phyloP scores from a whole-genome alignment of 2,888 invertebrate genomes.

The Phaonia tiefii region DNA sequence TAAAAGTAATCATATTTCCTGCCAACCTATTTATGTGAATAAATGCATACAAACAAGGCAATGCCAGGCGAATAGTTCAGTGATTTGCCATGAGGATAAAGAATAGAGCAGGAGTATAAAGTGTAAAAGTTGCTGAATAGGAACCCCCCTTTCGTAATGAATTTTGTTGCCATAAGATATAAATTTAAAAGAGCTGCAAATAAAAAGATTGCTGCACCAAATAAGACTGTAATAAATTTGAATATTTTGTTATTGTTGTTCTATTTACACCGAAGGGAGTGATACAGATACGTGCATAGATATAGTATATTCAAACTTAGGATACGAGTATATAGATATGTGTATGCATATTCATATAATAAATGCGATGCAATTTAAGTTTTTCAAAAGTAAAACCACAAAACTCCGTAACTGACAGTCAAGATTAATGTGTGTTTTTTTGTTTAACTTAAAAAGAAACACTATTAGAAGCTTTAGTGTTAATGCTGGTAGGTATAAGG shows the following conservation, averaged over 20 bases:
- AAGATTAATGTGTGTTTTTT: constrained; percentile 29
- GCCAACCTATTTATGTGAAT: constrained; percentile 16
- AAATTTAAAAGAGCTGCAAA: constrained; percentile 19
- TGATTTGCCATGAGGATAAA: not conserved
- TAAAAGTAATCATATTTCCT: constrained; percentile 34
- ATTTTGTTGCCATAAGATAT: not conserved
- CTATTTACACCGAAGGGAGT: constrained; percentile 14
- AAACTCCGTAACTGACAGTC: constrained; percentile 16
- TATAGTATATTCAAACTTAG: not conserved
- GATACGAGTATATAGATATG: not conserved
- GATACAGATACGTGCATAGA: not conserved
- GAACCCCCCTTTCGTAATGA: not conserved
- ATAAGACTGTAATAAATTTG: constrained; percentile 19
- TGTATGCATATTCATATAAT: no score
- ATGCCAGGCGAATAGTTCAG: constrained; percentile 7
- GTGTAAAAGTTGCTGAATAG: not conserved
- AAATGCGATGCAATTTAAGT: constrained; percentile 18
- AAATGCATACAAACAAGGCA: constrained; percentile 25
- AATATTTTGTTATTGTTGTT: constrained; percentile 10
- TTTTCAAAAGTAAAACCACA: constrained; percentile 25
- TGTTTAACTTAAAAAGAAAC: no score
- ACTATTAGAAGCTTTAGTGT: no score
- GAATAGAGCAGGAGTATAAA: not conserved
- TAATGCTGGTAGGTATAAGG: no score
- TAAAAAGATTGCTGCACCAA: constrained; percentile 28